Percentiles rank a stretch among this genome's conserved stretches.
phyloP scores from a whole-genome alignment of 2,888 invertebrate genomes.

The Drosophila mimica region DNA sequence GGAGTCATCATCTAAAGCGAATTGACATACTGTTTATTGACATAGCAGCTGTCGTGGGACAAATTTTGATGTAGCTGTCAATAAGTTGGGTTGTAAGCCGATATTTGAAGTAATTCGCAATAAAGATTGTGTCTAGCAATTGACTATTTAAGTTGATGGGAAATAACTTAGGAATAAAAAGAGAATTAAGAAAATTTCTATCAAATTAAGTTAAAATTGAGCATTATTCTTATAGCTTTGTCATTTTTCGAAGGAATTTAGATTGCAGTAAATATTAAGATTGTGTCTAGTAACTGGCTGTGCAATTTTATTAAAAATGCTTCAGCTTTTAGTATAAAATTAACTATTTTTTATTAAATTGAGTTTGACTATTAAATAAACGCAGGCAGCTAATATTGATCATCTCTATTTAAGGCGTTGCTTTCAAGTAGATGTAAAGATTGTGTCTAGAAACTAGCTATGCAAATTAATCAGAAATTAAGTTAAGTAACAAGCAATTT shows the following conservation, averaged over 20 bases:
- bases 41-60: background rate
- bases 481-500: background rate
- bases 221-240: background rate
- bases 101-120: background rate
- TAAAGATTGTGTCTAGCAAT: background rate
- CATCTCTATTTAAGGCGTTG: too few species aligned
- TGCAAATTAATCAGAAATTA: background rate
- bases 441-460: background rate
- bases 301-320: background rate
- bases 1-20: constrained; percentile 29
- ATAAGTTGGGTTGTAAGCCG: constrained; percentile 17
- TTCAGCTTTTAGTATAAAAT: background rate
- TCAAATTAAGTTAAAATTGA: background rate
- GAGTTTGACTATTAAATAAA: too few species aligned
- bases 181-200: background rate
- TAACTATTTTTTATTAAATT: too few species aligned
- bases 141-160: background rate
- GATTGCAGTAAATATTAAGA: background rate
- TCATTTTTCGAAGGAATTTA: background rate
- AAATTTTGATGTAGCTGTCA: constrained; percentile 15
- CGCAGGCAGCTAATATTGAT: too few species aligned
- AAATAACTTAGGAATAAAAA: background rate
- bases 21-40: constrained; percentile 48
- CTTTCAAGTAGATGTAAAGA: background rate
- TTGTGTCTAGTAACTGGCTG: background rate